Evolutionary conservation across 2,797 vertebrate genomes (phyloP), one percentile per base, ranked within the genome.

Genomic region (Megalops cyprinoides): DNA sequence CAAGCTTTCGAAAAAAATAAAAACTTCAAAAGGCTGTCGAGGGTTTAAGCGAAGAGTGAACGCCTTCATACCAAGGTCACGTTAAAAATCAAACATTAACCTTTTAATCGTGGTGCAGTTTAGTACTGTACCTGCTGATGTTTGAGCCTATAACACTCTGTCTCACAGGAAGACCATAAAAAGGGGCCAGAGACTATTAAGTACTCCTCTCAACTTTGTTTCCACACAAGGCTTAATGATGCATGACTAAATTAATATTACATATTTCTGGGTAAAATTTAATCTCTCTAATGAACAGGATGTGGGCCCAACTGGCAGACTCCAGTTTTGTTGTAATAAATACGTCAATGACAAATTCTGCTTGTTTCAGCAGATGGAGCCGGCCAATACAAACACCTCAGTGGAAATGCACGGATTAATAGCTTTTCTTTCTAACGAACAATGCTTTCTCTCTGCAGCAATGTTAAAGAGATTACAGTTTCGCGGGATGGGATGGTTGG

Each of bases 251-350:
- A 87, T 84, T 60, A 85, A 87, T 84, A 85, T 84, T 58, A 79
- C 79, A 79, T 86, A 85, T 84, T 87, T 87, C 78, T 78, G 49
- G 75, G 76, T 60, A 84, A 87, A 86, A 86, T 87, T 84, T 85
- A 84, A 86, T 87, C 62, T 67, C 62, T 18, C 83, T 86, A 88
- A 89, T 86, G 84, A 90, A 85, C 82, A 86, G 82, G 86, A 87
- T 80, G 62, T 79, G 62, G 23, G 1, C 76, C 82, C 84, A 86
- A 74, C 87, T 89, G 86, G 86, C 81, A 76, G 79, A 39, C 65
- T 67, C 58, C 79, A 18, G 75, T 49, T 79, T 31, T 51, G 77
- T 53, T 79, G 82, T 71, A 84, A 86, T 85, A 82, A 86, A 85
- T 85, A 85, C 74, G 76, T 81, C 82, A 85, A 76, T 82, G 83